A percentile compares a stretch with the other conserved stretches of the same genome.
Conservation (phyloP, 1,140 invertebrate species). For the Ips typographus region DNA sequence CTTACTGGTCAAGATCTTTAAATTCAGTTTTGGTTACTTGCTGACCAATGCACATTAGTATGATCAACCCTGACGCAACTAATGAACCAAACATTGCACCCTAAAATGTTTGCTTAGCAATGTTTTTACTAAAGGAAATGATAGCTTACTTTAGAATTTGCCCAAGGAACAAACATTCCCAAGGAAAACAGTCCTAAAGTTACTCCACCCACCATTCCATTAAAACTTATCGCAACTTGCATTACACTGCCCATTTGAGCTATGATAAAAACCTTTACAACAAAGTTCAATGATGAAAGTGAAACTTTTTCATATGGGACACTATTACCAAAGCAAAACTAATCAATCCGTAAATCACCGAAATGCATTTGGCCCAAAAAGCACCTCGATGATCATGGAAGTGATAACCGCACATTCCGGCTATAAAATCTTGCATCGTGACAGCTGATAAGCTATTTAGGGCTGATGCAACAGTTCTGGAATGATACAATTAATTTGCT, state of each 20-base stretch:
- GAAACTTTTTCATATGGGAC: too few relatives aligned
- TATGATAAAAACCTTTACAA: constrained; percentile 68
- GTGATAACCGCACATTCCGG: constrained; percentile 65
- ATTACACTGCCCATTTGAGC: constrained; percentile 78
- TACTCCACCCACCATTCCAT: constrained; percentile 85
- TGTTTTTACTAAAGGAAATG: background rate
- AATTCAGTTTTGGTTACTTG: constrained; percentile 61
- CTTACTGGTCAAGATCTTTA: constrained; percentile 11
- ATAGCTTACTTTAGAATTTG: constrained; percentile 67
- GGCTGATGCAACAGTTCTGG: constrained; percentile 88
- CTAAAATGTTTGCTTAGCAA: constrained; percentile 33
- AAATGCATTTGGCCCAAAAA: constrained; percentile 63
- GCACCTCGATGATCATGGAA: constrained; percentile 72
- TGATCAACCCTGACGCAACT: constrained; percentile 61
- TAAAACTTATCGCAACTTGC: constrained; percentile 82
- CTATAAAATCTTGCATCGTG: constrained; percentile 83
- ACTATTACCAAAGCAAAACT: constrained; percentile 59
- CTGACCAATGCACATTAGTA: constrained; percentile 75
- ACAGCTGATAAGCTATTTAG: constrained; percentile 89
- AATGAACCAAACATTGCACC: constrained; percentile 68
- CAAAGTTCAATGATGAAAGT: background rate
- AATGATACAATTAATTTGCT: constrained; percentile 21
- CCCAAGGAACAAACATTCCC: constrained; percentile 86
- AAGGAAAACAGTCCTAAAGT: constrained; percentile 81
- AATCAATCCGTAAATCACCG: constrained; percentile 62